A percentile compares a stretch with the other conserved stretches of the same genome.
phyloP scores from a whole-genome alignment of 1,140 invertebrate genomes.

The Papilio glaucus region DNA sequence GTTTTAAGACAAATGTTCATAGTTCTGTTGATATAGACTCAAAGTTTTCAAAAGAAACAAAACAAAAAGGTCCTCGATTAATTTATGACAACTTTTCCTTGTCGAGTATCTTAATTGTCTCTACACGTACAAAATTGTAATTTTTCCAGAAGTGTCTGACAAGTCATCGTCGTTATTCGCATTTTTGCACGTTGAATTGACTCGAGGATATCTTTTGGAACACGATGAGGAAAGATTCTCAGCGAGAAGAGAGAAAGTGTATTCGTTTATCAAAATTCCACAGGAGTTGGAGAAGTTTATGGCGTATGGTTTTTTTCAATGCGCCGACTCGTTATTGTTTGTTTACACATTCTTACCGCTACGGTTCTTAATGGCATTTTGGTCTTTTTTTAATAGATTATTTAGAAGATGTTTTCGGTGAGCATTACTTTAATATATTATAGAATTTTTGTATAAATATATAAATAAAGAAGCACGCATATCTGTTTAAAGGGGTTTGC shows the following conservation, averaged over 20 bases:
- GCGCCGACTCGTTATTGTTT: slow-evolving; percentile 99
- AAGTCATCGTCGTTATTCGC: slow-evolving; percentile 85
- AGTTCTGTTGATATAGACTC: slow-evolving; percentile 59
- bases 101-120: neutral
- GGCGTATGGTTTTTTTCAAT: slow-evolving; percentile 97
- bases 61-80: slow-evolving; percentile 39
- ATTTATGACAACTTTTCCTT: neutral
- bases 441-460: too few relatives aligned
- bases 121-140: slow-evolving; percentile 24
- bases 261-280: slow-evolving; percentile 98
- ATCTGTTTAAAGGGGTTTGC: too few relatives aligned
- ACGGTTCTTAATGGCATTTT: slow-evolving; percentile 93
- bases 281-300: slow-evolving; percentile 97
- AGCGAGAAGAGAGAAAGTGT: slow-evolving; percentile 96
- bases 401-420: slow-evolving; percentile 89
- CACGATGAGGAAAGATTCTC: slow-evolving; percentile 97
- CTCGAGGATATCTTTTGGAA: slow-evolving; percentile 92
- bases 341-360: slow-evolving; percentile 98
- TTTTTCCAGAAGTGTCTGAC: slow-evolving; percentile 66
- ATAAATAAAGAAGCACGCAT: too few relatives aligned
- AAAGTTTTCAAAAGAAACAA: slow-evolving; percentile 67
- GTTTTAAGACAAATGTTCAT: slow-evolving; percentile 71
- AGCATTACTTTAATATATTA: slow-evolving; percentile 46
- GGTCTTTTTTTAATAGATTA: slow-evolving; percentile 89
- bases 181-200: slow-evolving; percentile 94